A percentile compares a stretch with the other conserved stretches of the same genome.
Evolutionary conservation across 37 sponge, comb jelly and placozoan genomes (phyloP).

Genomic region (Ianthella basta): DNA sequence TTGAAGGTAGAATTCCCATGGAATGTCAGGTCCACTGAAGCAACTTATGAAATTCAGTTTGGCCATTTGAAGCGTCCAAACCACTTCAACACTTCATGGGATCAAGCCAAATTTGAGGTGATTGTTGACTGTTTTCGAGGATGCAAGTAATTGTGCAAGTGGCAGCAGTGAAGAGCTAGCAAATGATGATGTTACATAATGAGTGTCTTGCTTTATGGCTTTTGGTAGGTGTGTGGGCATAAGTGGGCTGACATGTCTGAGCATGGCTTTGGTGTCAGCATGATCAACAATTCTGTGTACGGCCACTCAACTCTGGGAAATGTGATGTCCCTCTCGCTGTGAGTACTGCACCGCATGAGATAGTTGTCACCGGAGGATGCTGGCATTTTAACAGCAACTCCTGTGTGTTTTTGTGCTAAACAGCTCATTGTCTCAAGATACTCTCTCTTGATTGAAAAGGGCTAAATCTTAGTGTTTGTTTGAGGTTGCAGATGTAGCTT

Average conservation of each 20-base stretch:
- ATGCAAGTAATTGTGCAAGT: too few species aligned
- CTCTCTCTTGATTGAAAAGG: too few species aligned
- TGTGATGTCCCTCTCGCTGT: constrained; percentile 68
- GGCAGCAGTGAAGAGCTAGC: too few species aligned
- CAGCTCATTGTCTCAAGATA: too few species aligned
- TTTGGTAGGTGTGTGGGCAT: constrained; percentile 76
- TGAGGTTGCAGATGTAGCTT: not conserved
- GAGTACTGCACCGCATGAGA: constrained; percentile 38
- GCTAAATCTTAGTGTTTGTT: not conserved
- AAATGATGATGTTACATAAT: not conserved
- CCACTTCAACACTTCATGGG: constrained; percentile 86
- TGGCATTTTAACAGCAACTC: not conserved
- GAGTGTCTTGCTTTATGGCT: not conserved
- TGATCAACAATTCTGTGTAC: constrained; percentile 72
- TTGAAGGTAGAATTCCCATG: constrained; percentile 81
- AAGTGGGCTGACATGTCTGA: constrained; percentile 83
- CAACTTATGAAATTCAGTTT: constrained; percentile 82
- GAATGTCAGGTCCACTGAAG: constrained; percentile 55
- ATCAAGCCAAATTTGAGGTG: constrained; percentile 82
- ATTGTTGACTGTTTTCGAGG: too few species aligned
- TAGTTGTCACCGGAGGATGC: not conserved
- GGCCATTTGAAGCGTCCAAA: constrained; percentile 74
- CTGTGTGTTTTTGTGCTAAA: not conserved
- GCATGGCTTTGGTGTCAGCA: constrained; percentile 72
- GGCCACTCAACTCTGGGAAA: constrained; percentile 65